Evolutionary conservation across 1,140 invertebrate genomes (phyloP).

Genomic region (Dufourea novaeangliae): DNA sequence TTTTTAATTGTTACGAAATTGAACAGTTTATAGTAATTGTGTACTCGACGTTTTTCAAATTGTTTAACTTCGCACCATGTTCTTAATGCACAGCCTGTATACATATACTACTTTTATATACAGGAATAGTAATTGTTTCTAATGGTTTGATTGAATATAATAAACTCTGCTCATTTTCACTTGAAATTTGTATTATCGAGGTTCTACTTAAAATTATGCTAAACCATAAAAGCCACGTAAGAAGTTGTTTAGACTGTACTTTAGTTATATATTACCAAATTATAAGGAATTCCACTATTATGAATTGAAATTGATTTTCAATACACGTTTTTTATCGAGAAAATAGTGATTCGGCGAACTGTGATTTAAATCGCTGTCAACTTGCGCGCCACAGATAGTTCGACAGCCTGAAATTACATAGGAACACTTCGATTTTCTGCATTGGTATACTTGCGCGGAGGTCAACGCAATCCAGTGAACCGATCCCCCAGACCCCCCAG

Average conservation of each 20-base stretch:
- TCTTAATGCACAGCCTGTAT: neutral
- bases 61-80: neutral
- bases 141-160: neutral
- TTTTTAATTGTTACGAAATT: neutral
- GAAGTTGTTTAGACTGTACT: neutral
- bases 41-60: neutral
- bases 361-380: neutral
- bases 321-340: too few species aligned
- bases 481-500: conserved; percentile 53
- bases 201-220: neutral
- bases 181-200: neutral
- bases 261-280: neutral
- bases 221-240: neutral
- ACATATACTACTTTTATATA: neutral
- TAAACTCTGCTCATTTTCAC: neutral
- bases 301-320: neutral
- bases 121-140: neutral
- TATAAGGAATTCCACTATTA: neutral
- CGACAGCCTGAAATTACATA: neutral
- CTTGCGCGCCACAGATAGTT: neutral
- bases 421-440: conserved; percentile 25
- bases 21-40: neutral
- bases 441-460: conserved; percentile 57
- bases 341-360: neutral
- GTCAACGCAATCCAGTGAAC: conserved; percentile 51